phyloP scores from a whole-genome alignment of 53 echinoderm and acorn worm species.

The Antedon mediterranea region DNA sequence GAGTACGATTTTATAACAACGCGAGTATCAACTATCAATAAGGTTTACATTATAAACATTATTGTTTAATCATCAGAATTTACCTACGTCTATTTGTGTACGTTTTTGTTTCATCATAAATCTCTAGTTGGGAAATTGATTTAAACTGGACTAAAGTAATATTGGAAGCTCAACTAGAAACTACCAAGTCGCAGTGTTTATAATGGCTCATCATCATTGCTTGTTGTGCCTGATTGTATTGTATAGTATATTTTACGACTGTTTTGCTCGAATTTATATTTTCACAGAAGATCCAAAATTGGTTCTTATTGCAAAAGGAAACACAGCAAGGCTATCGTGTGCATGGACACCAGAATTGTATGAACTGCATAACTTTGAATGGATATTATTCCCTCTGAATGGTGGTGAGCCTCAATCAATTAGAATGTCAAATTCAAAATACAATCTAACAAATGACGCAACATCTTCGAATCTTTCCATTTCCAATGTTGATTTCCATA shows the following conservation, averaged over 20 bases:
- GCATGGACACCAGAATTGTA: background rate
- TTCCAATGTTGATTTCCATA: background rate
- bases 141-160: too few species aligned
- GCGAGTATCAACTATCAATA: too few species aligned
- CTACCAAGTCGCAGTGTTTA: too few species aligned
- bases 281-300: background rate
- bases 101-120: too few species aligned
- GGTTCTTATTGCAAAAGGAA: background rate
- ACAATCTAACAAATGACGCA: background rate
- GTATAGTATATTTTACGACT: background rate
- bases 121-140: too few species aligned
- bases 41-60: too few species aligned
- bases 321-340: background rate
- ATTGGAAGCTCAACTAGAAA: too few species aligned
- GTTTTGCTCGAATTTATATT: background rate
- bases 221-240: background rate
- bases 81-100: too few species aligned
- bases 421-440: background rate
- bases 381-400: background rate
- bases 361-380: background rate
- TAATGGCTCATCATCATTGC: too few species aligned
- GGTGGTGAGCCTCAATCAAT: background rate
- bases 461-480: background rate
- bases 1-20: too few species aligned
- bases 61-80: too few species aligned